Evolutionary conservation across 2,888 invertebrate genomes (phyloP), one percentile per base, ranked within the genome.

Genomic region (Dinocampus coccinellae): DNA sequence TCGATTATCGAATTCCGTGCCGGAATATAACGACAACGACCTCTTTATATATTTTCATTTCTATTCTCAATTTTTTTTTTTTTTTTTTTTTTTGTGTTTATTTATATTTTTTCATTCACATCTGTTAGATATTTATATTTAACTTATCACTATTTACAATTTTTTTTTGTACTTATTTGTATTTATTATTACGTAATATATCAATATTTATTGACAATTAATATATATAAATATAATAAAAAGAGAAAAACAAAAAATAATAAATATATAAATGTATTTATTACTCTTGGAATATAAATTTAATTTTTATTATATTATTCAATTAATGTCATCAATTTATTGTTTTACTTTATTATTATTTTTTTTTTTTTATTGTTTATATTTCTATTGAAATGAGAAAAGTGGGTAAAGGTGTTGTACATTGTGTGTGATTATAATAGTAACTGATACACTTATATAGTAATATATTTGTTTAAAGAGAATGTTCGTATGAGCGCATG

Each of bases 391-490:
- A 33, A 9, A 58, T 57, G 57, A 9, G 16, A 16, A 20, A 47
- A 7, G 47, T 16, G 57, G n/a, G 58, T 33, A 16, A 58, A 55
- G 55, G 22, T 55, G 24, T 58, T 9, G 58, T 58, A 34, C n/a
- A 33, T n/a, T 29, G 34, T 20, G 34, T 58, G 7, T 29, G 20
- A 9, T n/a, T 58, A 20, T 47, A 16, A 47, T 47, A n/a, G 20
- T 47, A 16, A 47, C 34, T 20, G 34, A 33, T 16, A 33, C 29
- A 16, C 33, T 10, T 34, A 58, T 58, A 58, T 33, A 20, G 6
- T 20, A 53, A 20, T 53, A 24, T 29, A 84, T n/a, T n/a, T n/a
- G 83, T 82, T 83, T 82, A 82, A 83, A 82, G 82, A 84, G 81
- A 79, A 76, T 72, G 73, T 68, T 65, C 26, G 78, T 76, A 78